A percentile compares a stretch with the other conserved stretches of the same genome.
Evolutionary conservation across 1,140 invertebrate genomes (phyloP).

Genomic region (Heliconius eleuchia): DNA sequence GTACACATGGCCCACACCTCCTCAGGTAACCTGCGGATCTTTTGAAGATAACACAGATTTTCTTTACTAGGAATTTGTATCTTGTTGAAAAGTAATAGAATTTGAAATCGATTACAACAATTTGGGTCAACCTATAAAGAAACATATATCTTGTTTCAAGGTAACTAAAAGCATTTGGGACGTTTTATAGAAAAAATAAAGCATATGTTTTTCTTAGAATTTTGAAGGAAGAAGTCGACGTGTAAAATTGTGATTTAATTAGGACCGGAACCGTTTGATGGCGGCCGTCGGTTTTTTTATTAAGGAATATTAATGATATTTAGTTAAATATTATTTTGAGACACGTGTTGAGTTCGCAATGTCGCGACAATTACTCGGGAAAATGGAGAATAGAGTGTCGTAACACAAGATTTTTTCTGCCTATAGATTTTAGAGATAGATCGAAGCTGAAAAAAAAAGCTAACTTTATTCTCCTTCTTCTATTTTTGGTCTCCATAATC

Average conservation of each 20-base stretch:
- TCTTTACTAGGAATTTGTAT: background rate
- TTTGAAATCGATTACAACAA: background rate
- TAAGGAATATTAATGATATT: background rate
- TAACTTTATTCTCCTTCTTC: too few relatives aligned
- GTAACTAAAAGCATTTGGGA: slow-evolving; percentile 4
- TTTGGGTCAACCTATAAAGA: background rate
- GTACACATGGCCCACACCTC: slow-evolving; percentile 52
- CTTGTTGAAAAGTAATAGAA: background rate
- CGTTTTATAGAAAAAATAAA: background rate
- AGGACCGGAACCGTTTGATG: background rate
- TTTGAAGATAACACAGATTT: slow-evolving; percentile 34
- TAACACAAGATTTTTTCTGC: background rate
- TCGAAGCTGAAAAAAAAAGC: too few relatives aligned
- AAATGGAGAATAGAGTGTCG: background rate
- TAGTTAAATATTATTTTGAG: background rate
- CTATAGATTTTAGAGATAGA: background rate
- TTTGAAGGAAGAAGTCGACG: background rate
- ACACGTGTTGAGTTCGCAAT: background rate
- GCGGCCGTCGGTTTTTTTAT: background rate
- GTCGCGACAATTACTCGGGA: background rate
- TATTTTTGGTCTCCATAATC: too few relatives aligned
- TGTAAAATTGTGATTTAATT: slow-evolving; percentile 10
- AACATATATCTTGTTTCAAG: slow-evolving; percentile 8
- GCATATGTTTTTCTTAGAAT: slow-evolving; percentile 10
- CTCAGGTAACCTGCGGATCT: slow-evolving; percentile 51